Conservation (phyloP, 2,888 invertebrate genomes). For the Synergus gifuensis region DNA sequence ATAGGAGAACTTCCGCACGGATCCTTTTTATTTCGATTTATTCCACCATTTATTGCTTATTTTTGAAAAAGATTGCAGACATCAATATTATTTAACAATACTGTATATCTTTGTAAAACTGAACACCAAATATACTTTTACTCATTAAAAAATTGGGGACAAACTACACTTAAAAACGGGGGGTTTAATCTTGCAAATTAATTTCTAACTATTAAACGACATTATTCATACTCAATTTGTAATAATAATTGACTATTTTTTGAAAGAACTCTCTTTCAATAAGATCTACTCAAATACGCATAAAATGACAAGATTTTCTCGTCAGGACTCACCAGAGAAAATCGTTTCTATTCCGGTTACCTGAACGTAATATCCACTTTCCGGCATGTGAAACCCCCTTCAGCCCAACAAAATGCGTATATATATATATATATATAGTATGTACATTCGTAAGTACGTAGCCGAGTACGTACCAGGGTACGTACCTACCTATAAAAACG, state of each 20-base stretch:
- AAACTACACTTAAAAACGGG: too few relatives aligned
- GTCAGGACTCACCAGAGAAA: slow-evolving; percentile 51
- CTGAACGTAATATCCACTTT: slow-evolving; percentile 61
- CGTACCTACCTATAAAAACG: slow-evolving; percentile 44
- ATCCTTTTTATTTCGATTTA: neutral
- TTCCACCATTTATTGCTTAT: neutral
- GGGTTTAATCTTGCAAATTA: neutral
- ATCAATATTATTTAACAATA: neutral
- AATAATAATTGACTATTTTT: too few relatives aligned
- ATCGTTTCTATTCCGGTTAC: slow-evolving; percentile 60
- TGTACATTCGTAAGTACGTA: neutral
- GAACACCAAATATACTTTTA: too few relatives aligned
- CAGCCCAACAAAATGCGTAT: slow-evolving; percentile 24
- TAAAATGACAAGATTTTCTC: slow-evolving; percentile 50
- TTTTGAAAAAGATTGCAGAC: neutral
- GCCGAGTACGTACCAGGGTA: slow-evolving; percentile 43
- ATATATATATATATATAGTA: neutral
- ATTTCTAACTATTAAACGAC: neutral
- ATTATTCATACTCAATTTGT: neutral
- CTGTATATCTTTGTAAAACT: too few relatives aligned
- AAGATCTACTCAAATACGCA: slow-evolving; percentile 17
- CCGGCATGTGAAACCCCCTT: slow-evolving; percentile 48
- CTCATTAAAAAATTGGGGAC: too few relatives aligned
- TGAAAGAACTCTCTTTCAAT: neutral
- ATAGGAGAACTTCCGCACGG: neutral